phyloP scores from a whole-genome alignment of 2,113 vertebrate species.

The Centrocercus urophasianus region DNA sequence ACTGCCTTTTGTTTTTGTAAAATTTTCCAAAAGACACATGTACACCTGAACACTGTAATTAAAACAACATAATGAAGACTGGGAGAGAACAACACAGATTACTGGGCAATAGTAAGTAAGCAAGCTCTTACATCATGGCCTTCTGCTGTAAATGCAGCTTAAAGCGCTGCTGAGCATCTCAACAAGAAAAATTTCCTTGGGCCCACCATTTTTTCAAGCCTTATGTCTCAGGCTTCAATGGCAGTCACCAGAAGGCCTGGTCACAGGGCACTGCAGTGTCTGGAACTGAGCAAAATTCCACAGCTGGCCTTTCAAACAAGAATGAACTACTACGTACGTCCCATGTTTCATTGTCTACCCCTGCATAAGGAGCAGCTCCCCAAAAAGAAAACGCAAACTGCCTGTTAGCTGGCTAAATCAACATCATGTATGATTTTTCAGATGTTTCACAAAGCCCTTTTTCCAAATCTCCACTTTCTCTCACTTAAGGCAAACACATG shows the following conservation, averaged over 20 bases:
- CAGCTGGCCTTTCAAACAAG: not conserved
- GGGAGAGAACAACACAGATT: not conserved
- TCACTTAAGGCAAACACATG: not conserved
- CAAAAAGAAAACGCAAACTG: not conserved
- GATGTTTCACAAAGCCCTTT: not conserved
- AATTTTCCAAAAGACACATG: not conserved
- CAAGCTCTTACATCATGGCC: not conserved
- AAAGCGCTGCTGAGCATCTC: not conserved
- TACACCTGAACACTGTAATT: not conserved
- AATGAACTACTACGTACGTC: rapidly evolving
- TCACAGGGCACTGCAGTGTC: not conserved
- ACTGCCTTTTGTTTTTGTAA: not conserved
- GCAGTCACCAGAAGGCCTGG: not conserved
- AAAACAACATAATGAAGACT: not conserved
- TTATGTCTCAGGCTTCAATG: not conserved
- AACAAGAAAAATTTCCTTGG: not conserved
- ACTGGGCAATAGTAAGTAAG: not conserved
- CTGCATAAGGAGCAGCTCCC: not conserved
- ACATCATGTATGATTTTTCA: rapidly evolving
- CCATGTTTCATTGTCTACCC: not conserved
- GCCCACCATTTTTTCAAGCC: not conserved
- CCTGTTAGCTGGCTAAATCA: not conserved
- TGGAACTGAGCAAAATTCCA: not conserved
- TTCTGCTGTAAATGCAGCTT: not conserved
- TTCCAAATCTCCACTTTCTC: not conserved